Conservation (phyloP, 2,888 invertebrate species). For the Eulithis testata region DNA sequence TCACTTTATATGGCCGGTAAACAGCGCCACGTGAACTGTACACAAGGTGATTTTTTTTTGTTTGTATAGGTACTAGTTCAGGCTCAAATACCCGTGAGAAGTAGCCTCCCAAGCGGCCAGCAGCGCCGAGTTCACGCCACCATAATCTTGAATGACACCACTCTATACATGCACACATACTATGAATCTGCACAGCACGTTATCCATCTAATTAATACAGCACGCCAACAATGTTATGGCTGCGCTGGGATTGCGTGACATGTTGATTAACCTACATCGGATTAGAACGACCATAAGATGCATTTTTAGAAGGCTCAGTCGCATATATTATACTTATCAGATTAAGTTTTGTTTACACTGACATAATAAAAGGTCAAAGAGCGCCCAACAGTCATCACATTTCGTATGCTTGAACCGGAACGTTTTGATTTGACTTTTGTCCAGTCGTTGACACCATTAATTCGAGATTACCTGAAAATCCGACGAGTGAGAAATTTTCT, state of each 20-base stretch:
- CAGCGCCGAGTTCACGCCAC: constrained; percentile 48
- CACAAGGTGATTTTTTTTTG: constrained; percentile 76
- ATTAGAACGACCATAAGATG: constrained; percentile 40
- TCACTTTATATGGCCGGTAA: constrained; percentile 78
- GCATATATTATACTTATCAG: constrained; percentile 46
- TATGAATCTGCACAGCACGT: constrained; percentile 61
- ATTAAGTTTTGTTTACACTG: constrained; percentile 47
- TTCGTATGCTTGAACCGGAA: constrained; percentile 49
- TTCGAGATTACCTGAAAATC: constrained; percentile 79
- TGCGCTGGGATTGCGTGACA: constrained; percentile 49
- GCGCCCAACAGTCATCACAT: constrained; percentile 47
- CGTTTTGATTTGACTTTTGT: constrained; percentile 57
- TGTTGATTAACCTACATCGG: constrained; percentile 47
- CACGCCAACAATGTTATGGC: constrained; percentile 52
- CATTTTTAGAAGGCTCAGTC: constrained; percentile 37
- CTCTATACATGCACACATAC: constrained; percentile 46
- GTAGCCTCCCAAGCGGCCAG: constrained; percentile 57
- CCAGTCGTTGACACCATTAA: constrained; percentile 72
- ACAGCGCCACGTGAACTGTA: constrained; percentile 81
- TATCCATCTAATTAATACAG: constrained; percentile 58
- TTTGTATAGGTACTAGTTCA: constrained; percentile 76
- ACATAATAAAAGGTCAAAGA: constrained; percentile 49
- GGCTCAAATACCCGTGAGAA: constrained; percentile 83
- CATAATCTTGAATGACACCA: constrained; percentile 77
- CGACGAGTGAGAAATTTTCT: constrained; percentile 81